These are phyloP conservation scores for Lytechinus pictus DNA, from an alignment of 35 echinoderm and acorn worm species.

Conservation along the genomic window DNA sequence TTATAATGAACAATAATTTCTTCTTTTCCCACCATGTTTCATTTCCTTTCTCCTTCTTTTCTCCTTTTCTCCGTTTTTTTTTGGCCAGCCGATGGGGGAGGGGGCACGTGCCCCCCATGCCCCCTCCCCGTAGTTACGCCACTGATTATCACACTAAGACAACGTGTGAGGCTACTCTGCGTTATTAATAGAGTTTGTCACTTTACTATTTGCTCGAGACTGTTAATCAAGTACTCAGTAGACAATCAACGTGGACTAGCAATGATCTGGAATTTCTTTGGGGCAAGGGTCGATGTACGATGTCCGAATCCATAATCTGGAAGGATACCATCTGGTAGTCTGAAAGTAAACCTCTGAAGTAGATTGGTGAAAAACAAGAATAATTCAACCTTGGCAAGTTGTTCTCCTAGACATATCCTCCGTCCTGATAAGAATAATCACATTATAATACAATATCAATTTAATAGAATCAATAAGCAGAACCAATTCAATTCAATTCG, in stretches of 20 bases:
- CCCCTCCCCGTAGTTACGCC: background rate
- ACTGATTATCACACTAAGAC: background rate
- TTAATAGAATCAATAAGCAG: background rate
- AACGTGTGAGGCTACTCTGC: no score
- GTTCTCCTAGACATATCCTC: slow-evolving; percentile 41
- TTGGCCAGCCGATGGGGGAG: no score
- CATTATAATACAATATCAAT: background rate
- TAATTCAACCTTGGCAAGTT: slow-evolving; percentile 41
- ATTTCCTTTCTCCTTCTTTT: no score
- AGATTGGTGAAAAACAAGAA: slow-evolving; percentile 52
- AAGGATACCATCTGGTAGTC: background rate
- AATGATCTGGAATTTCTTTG: slow-evolving; percentile 28
- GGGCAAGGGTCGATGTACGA: slow-evolving; percentile 34
- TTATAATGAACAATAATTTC: no score
- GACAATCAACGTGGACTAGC: background rate
- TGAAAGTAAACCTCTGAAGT: slow-evolving; percentile 36
- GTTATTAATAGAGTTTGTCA: no score
- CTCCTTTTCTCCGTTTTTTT: no score
- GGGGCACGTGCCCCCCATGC: background rate
- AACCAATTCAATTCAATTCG: no score
- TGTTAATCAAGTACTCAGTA: background rate
- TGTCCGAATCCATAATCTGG: slow-evolving; percentile 47
- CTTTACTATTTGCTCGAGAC: background rate
- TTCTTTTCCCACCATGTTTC: no score
- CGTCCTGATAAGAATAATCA: slow-evolving; percentile 8